These are phyloP conservation scores for Eclectus roratus DNA, from an alignment of 2,113 vertebrate species.

Conservation along the genomic window DNA sequence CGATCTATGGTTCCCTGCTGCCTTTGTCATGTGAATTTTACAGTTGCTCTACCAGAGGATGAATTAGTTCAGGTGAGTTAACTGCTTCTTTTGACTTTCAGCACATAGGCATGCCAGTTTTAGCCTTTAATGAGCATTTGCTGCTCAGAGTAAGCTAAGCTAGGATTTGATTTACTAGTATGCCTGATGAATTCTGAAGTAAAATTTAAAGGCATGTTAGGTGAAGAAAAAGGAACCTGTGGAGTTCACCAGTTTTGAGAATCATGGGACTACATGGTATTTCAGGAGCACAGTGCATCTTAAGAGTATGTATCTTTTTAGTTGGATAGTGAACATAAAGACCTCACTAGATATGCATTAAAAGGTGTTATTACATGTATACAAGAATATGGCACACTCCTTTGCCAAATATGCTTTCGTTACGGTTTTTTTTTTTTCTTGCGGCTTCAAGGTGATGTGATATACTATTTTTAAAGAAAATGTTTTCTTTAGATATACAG, in stretches of 20 bases:
- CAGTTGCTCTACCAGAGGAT: slow-evolving; percentile 95
- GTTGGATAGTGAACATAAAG: background rate
- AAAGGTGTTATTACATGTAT: background rate
- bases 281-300: background rate
- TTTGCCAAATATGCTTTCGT: background rate
- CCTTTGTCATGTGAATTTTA: slow-evolving; percentile 95
- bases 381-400: background rate
- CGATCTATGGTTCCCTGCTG: slow-evolving; percentile 97
- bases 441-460: background rate
- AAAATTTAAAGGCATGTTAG: background rate
- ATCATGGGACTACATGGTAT: background rate
- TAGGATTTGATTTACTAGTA: background rate
- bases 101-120: background rate
- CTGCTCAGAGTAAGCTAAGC: background rate
- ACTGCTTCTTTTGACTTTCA: background rate
- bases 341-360: background rate
- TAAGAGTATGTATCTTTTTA: background rate
- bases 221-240: background rate
- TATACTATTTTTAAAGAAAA: background rate
- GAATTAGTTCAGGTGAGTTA: slow-evolving; percentile 91
- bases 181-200: background rate
- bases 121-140: background rate
- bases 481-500: background rate
- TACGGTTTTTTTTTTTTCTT: background rate
- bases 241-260: background rate